phyloP scores from a whole-genome alignment of 37 sponge, comb jelly and placozoan genomes.

The Ianthella basta region DNA sequence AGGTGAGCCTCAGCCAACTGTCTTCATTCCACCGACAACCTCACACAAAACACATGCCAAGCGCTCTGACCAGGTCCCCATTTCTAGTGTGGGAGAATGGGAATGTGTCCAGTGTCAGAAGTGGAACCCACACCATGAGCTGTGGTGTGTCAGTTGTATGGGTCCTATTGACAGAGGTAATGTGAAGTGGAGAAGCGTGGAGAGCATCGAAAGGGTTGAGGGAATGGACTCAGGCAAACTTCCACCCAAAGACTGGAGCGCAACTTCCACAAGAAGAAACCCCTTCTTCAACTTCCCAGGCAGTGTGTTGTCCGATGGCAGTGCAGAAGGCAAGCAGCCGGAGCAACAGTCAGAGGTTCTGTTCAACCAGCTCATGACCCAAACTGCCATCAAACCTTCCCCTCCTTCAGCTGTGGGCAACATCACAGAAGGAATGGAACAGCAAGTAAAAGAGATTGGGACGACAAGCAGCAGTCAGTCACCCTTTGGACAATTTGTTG shows the following conservation, averaged over 20 bases:
- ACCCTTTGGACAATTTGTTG: too few species aligned
- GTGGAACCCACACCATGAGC: neutral
- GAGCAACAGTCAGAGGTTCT: too few species aligned
- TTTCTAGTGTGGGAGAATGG: slow-evolving; percentile 21
- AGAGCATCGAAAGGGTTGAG: neutral
- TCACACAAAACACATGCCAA: neutral
- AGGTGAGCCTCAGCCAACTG: neutral
- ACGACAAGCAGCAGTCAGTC: too few species aligned
- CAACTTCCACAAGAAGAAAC: neutral
- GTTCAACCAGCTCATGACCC: too few species aligned
- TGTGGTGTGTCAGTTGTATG: neutral
- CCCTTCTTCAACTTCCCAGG: neutral
- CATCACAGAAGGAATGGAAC: too few species aligned
- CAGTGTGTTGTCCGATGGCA: too few species aligned
- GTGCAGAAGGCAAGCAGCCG: too few species aligned
- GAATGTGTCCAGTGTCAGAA: slow-evolving; percentile 3
- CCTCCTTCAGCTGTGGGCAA: too few species aligned
- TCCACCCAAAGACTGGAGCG: slow-evolving; percentile 16
- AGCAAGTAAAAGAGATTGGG: too few species aligned
- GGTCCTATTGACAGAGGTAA: neutral
- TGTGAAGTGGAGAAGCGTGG: neutral
- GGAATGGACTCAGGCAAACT: neutral
- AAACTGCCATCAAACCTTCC: too few species aligned
- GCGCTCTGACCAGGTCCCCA: neutral
- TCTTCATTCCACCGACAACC: neutral